Conservation (phyloP, 1,140 invertebrate species). For the Bombyx mandarina region DNA sequence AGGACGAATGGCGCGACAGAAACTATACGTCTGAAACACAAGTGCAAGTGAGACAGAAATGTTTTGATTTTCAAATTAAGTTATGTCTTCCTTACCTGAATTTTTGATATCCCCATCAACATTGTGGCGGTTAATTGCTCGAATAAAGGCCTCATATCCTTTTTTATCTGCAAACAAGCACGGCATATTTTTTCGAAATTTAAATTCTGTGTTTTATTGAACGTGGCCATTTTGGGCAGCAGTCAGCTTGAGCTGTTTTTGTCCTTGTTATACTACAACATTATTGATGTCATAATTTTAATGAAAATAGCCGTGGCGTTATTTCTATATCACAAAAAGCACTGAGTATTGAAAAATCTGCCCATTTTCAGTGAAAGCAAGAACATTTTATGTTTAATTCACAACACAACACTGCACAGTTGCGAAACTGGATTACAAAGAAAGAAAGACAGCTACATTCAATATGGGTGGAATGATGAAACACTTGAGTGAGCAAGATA, state of each 20-base stretch:
- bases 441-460: conserved; percentile 19
- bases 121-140: conserved; percentile 74
- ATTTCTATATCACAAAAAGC: neutral
- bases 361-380: neutral
- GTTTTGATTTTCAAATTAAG: conserved; percentile 42
- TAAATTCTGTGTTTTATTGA: conserved; percentile 40
- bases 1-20: conserved; percentile 25
- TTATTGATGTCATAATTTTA: neutral
- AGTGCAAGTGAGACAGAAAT: conserved; percentile 52
- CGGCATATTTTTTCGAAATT: conserved; percentile 74
- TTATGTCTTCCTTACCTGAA: conserved; percentile 63
- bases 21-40: conserved; percentile 12
- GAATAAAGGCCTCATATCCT: conserved; percentile 74
- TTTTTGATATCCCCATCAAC: conserved; percentile 74
- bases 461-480: conserved; percentile 19
- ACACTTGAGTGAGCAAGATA: conserved; percentile 17
- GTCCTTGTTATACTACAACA: conserved; percentile 39
- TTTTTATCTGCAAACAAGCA: conserved; percentile 73
- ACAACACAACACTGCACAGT: conserved; percentile 17
- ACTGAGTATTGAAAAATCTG: neutral
- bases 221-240: conserved; percentile 61
- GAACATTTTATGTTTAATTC: neutral
- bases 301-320: no score
- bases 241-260: conserved; percentile 37
- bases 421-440: conserved; percentile 22